phyloP scores from a whole-genome alignment of 2,888 invertebrate species.

The Pharmacophagus antenor region DNA sequence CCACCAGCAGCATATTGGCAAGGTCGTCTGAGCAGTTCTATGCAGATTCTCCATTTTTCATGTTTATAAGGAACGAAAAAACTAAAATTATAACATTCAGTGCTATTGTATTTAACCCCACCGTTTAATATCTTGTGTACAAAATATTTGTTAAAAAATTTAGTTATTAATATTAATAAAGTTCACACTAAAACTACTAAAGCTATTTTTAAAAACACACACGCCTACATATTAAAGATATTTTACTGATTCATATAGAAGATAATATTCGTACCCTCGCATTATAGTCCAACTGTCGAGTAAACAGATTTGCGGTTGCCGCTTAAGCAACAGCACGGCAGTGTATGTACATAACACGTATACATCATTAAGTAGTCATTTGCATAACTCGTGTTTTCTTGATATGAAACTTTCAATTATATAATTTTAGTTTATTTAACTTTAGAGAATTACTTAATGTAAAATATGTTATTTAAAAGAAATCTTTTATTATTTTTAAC shows the following conservation, averaged over 20 bases:
- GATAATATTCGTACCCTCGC: neutral
- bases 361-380: neutral
- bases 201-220: no score
- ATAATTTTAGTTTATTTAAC: no score
- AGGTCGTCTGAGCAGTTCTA: slow-evolving; percentile 73
- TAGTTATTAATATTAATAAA: neutral
- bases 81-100: slow-evolving; percentile 86
- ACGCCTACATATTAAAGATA: no score
- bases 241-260: neutral
- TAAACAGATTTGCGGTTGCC: slow-evolving; percentile 2
- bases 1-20: slow-evolving; percentile 80
- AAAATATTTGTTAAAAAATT: neutral
- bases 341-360: neutral
- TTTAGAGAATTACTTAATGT: no score
- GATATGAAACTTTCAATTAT: no score
- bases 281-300: neutral
- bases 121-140: slow-evolving; percentile 31
- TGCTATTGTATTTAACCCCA: slow-evolving; percentile 84
- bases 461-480: no score
- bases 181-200: no score
- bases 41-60: slow-evolving; percentile 86
- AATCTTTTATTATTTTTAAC: no score
- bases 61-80: slow-evolving; percentile 85
- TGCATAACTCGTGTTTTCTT: neutral
- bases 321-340: neutral